Conservation (phyloP, 2,797 vertebrate species). For the Chelonia mydas region DNA sequence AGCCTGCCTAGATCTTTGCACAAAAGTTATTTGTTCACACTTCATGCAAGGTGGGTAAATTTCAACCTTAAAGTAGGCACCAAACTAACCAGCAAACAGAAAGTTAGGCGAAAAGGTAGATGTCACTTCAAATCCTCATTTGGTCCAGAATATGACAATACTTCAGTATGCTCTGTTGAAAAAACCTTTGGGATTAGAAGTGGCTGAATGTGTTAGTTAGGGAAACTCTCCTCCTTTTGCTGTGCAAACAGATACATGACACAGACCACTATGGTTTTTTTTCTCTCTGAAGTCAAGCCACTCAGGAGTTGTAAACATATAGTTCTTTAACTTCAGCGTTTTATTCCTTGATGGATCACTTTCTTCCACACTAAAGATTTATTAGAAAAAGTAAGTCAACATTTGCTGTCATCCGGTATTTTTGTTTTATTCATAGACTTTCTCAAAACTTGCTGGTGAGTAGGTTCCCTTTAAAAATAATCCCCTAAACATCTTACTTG, state of each 20-base stretch:
- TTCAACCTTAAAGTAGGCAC: not conserved
- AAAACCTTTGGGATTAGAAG: not conserved
- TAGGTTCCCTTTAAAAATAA: not conserved
- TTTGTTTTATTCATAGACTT: conserved; percentile 15
- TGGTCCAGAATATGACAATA: not conserved
- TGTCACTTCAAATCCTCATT: not conserved
- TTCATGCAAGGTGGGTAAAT: not conserved
- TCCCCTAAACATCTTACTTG: conserved; percentile 53
- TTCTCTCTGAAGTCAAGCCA: not conserved
- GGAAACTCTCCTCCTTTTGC: not conserved
- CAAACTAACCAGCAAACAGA: not conserved
- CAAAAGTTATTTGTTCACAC: not conserved
- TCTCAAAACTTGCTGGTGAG: not conserved
- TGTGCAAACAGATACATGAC: not conserved
- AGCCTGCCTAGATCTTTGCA: not conserved
- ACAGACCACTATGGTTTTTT: not conserved
- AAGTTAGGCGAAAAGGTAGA: not conserved
- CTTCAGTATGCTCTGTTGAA: not conserved
- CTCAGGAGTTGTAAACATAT: not conserved
- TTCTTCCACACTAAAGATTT: conserved; percentile 87
- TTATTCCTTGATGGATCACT: conserved; percentile 84
- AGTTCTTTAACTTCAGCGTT: conserved; percentile 46
- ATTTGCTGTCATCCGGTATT: not conserved
- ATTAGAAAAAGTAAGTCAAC: conserved; percentile 92
- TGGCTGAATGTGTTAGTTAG: not conserved